Evolutionary conservation across 2,797 vertebrate genomes (phyloP).

Genomic region (Sorex maritimensis): DNA sequence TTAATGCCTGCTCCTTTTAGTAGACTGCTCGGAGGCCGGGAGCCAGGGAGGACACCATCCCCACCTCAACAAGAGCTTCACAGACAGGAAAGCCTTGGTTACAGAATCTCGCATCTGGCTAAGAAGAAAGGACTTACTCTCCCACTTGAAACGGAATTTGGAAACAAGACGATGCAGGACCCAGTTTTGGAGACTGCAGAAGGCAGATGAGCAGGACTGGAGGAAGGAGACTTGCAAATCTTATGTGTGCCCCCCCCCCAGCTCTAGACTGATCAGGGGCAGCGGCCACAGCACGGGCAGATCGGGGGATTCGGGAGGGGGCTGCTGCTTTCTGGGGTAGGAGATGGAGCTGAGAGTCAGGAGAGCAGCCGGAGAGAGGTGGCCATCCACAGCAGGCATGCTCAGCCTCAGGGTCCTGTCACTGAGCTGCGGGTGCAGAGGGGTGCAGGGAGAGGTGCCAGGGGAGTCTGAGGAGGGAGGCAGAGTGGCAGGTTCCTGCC

Average conservation of each 20-base stretch:
- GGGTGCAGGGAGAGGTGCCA: background rate
- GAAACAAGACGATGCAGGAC: constrained; percentile 11
- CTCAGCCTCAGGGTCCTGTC: too few species aligned
- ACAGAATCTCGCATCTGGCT: background rate
- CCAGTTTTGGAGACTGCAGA: background rate
- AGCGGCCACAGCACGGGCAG: background rate
- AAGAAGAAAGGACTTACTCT: constrained; percentile 12
- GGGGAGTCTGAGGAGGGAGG: background rate
- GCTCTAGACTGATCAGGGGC: background rate
- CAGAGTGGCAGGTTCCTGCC: too few species aligned
- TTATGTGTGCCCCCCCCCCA: background rate
- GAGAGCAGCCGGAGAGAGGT: too few species aligned
- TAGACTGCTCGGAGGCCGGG: constrained; percentile 14
- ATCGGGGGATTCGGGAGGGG: background rate
- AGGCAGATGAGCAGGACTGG: background rate
- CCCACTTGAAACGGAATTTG: background rate
- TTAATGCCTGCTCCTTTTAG: constrained; percentile 48
- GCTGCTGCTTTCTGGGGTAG: background rate
- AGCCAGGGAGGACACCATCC: background rate
- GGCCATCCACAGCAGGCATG: too few species aligned
- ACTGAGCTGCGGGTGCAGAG: background rate
- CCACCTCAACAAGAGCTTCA: background rate
- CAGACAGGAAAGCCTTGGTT: background rate
- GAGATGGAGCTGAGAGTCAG: background rate
- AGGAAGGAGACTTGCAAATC: too few species aligned